Conservation (phyloP, 2,888 invertebrate genomes). For the Gymnosoma rotundatum region DNA sequence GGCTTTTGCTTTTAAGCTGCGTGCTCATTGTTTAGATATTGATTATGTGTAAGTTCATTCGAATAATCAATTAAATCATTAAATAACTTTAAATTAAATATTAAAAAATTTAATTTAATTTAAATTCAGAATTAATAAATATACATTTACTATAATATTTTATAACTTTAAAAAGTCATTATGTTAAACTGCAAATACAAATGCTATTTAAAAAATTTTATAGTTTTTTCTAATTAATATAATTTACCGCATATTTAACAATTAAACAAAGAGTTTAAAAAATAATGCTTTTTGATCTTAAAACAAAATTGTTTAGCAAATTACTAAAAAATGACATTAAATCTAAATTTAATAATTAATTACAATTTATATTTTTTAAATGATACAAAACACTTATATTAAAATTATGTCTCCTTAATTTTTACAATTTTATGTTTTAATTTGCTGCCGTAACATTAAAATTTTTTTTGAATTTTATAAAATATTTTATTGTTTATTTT, state of each 20-base stretch:
- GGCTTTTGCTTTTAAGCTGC: no score
- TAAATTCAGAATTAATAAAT: slow-evolving; percentile 53
- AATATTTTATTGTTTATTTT: slow-evolving; percentile 21
- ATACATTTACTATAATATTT: slow-evolving; percentile 1
- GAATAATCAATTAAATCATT: no score
- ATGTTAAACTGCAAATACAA: slow-evolving; percentile 14
- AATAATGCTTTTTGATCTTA: no score
- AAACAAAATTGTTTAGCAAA: no score
- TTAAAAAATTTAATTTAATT: no score
- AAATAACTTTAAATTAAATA: no score
- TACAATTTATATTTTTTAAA: slow-evolving; percentile 10
- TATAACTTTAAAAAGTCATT: neutral
- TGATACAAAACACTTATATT: slow-evolving; percentile 5
- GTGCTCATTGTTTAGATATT: no score
- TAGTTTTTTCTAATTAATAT: no score
- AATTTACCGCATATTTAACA: slow-evolving; percentile 50
- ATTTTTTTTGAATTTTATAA: slow-evolving; percentile 6
- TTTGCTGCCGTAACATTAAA: neutral
- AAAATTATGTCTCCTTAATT: neutral
- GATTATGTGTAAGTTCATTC: no score
- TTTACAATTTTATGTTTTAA: neutral
- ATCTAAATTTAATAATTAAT: neutral
- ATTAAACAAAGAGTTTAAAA: slow-evolving; percentile 12
- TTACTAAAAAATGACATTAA: no score
- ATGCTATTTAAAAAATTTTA: no score